Conservation (phyloP, 2,888 invertebrate species). For the Caenorhabditis becei region DNA sequence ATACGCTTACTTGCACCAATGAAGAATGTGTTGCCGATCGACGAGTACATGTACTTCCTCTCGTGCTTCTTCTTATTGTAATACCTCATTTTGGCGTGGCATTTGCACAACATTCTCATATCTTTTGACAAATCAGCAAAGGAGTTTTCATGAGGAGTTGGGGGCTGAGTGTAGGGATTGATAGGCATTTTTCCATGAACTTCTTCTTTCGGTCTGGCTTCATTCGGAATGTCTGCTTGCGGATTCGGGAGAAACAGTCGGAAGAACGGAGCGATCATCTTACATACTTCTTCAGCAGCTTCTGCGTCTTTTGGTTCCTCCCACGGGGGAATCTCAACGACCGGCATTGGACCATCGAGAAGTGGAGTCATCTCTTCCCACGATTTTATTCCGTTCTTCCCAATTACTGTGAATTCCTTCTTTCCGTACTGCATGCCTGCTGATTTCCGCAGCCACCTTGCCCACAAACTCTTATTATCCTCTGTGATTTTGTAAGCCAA, state of each 20-base stretch:
- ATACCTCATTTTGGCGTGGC: slow-evolving; percentile 43
- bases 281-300: slow-evolving; percentile 26
- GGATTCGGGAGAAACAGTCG: slow-evolving; percentile 48
- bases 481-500: slow-evolving; percentile 32
- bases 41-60: slow-evolving; percentile 26
- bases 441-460: slow-evolving; percentile 40
- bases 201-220: neutral
- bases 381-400: neutral
- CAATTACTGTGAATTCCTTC: slow-evolving; percentile 25
- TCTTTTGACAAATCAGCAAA: neutral
- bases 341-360: slow-evolving; percentile 13
- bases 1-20: slow-evolving; percentile 36
- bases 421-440: slow-evolving; percentile 39
- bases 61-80: slow-evolving; percentile 28
- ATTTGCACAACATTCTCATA: slow-evolving; percentile 40
- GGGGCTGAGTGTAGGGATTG: neutral
- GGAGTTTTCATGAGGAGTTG: neutral
- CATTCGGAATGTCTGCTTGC: slow-evolving; percentile 16
- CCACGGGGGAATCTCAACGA: slow-evolving; percentile 20
- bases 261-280: slow-evolving; percentile 55
- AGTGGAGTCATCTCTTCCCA: slow-evolving; percentile 21
- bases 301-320: slow-evolving; percentile 9
- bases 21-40: slow-evolving; percentile 11
- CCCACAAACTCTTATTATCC: slow-evolving; percentile 18
- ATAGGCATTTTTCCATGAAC: neutral